These are phyloP conservation scores for Petaurus breviceps DNA, from an alignment of 2,113 vertebrate species.

Conservation along the genomic window DNA sequence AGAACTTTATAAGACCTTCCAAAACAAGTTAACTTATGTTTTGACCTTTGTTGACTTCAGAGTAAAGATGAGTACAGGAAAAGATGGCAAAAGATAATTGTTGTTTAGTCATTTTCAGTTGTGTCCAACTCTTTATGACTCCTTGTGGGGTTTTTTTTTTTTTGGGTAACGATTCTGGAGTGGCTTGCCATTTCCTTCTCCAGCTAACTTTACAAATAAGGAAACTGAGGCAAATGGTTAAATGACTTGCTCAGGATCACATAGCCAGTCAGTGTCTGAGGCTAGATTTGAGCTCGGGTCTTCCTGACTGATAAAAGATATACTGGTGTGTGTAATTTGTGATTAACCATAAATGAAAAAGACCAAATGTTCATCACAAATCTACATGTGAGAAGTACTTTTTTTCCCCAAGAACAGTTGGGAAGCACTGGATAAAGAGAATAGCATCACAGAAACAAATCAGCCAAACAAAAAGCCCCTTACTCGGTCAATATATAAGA, in stretches of 20 bases:
- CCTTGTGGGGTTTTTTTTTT: no score
- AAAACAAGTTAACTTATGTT: neutral
- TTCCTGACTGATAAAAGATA: neutral
- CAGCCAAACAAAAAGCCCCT: neutral
- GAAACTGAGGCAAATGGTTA: neutral
- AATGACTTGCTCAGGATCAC: neutral
- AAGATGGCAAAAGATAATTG: neutral
- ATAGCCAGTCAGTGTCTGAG: neutral
- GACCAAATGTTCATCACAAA: no score
- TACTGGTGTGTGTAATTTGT: neutral
- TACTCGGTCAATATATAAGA: neutral
- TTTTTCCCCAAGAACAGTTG: no score
- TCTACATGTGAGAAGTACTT: no score
- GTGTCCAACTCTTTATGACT: no score
- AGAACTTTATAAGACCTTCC: neutral
- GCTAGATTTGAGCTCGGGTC: neutral
- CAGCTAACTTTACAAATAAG: neutral
- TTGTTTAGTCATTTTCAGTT: no score
- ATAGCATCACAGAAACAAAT: neutral
- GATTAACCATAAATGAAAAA: no score
- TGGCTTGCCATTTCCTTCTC: neutral
- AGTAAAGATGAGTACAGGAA: neutral
- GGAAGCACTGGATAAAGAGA: neutral
- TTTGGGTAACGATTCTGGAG: no score
- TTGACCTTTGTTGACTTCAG: neutral